phyloP scores from a whole-genome alignment of 2,888 invertebrate genomes.

The Rotaria macrura region DNA sequence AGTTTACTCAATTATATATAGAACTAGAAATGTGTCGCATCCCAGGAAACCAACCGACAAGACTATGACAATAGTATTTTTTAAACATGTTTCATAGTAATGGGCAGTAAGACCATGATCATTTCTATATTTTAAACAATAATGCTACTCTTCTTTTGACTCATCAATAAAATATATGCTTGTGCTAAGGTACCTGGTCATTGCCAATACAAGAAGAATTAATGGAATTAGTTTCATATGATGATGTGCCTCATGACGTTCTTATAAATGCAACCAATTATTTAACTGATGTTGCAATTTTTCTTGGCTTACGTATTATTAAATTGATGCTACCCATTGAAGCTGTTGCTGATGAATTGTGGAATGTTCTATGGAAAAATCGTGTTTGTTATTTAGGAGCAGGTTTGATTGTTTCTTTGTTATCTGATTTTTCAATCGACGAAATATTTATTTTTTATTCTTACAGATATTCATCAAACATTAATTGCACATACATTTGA shows the following conservation, averaged over 20 bases:
- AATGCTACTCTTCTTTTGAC: too few relatives aligned
- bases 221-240: background rate
- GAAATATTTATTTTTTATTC: background rate
- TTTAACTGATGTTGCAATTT: slow-evolving; percentile 8
- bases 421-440: background rate
- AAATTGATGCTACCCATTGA: slow-evolving; percentile 4
- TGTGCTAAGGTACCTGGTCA: slow-evolving; percentile 9
- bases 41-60: too few relatives aligned
- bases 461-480: background rate
- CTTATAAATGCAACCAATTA: background rate
- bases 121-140: too few relatives aligned
- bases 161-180: background rate
- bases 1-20: background rate
- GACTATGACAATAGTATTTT: too few relatives aligned
- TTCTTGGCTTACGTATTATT: slow-evolving; percentile 2
- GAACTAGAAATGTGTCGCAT: too few relatives aligned
- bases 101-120: too few relatives aligned
- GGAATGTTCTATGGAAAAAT: slow-evolving; percentile 16
- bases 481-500: slow-evolving; percentile 8
- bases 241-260: background rate
- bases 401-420: background rate
- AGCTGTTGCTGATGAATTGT: background rate
- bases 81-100: too few relatives aligned
- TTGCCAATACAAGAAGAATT: slow-evolving; percentile 2
- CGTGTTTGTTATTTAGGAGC: slow-evolving; percentile 16